Evolutionary conservation across 1,140 invertebrate genomes (phyloP).

Genomic region (Sarcophaga peregrina): DNA sequence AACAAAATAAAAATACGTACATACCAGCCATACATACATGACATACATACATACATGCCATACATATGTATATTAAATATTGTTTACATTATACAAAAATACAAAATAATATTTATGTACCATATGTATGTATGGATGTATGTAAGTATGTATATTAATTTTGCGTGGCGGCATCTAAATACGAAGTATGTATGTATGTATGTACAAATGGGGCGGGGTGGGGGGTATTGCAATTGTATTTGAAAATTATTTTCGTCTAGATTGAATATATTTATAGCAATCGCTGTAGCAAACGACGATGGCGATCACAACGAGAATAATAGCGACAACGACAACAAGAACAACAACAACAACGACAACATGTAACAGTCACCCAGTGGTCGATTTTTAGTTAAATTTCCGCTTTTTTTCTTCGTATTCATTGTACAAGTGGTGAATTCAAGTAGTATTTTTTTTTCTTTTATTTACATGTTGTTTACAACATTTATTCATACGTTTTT

Average conservation of each 20-base stretch:
- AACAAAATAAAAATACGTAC: not conserved
- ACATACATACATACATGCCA: too few species aligned
- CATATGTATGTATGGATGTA: too few species aligned
- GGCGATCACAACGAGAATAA: too few species aligned
- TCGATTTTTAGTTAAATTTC: slow-evolving; percentile 20
- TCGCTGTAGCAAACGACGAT: too few species aligned
- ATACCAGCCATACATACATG: too few species aligned
- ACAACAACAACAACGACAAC: not conserved
- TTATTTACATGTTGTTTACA: not conserved
- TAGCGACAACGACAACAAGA: not conserved
- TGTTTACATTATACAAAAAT: not conserved
- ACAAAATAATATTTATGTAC: too few species aligned
- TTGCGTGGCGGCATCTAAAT: too few species aligned
- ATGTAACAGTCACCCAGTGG: not conserved
- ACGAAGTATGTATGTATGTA: too few species aligned
- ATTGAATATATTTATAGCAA: not conserved
- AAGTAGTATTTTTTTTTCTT: not conserved
- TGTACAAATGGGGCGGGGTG: too few species aligned
- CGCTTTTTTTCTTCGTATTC: not conserved
- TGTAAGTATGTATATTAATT: too few species aligned
- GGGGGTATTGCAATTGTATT: not conserved
- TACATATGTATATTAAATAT: not conserved
- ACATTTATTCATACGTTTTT: not conserved
- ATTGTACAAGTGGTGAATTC: not conserved
- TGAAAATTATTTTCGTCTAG: slow-evolving; percentile 10